A percentile compares a stretch with the other conserved stretches of the same genome.
Evolutionary conservation across 64 coral and sea anemone species (phyloP).

Genomic region (Porites lutea): DNA sequence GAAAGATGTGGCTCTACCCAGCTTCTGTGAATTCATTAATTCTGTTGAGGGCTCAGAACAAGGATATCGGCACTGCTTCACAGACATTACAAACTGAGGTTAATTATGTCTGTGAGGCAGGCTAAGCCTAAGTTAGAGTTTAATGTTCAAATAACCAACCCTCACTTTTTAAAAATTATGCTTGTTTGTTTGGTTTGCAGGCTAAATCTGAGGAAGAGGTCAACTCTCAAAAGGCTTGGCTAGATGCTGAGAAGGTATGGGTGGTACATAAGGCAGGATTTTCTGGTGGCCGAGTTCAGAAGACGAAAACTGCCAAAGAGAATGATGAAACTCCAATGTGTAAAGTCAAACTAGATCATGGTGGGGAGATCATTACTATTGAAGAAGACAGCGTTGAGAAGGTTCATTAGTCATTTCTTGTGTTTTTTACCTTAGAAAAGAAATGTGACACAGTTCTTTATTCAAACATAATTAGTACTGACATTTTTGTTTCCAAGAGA

Average conservation of each 20-base stretch:
- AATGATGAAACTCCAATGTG: constrained; percentile 82
- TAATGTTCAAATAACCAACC: not conserved
- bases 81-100: no score
- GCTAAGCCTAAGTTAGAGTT: no score
- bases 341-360: constrained; percentile 97
- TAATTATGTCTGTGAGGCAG: no score
- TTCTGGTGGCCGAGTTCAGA: constrained; percentile 93
- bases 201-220: constrained; percentile 95
- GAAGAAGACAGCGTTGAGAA: constrained; percentile 99
- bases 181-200: not conserved
- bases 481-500: no score
- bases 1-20: no score
- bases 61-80: no score
- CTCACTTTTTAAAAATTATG: not conserved
- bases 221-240: constrained; percentile 93
- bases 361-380: constrained; percentile 95
- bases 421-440: not conserved
- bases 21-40: no score
- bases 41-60: no score
- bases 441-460: no score
- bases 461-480: no score
- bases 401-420: constrained; percentile 8
- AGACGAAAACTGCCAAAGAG: constrained; percentile 45
- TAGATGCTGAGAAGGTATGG: constrained; percentile 98
- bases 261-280: constrained; percentile 98